phyloP scores from a whole-genome alignment of 2,888 invertebrate genomes.

The Rhamphomyia laevipes region DNA sequence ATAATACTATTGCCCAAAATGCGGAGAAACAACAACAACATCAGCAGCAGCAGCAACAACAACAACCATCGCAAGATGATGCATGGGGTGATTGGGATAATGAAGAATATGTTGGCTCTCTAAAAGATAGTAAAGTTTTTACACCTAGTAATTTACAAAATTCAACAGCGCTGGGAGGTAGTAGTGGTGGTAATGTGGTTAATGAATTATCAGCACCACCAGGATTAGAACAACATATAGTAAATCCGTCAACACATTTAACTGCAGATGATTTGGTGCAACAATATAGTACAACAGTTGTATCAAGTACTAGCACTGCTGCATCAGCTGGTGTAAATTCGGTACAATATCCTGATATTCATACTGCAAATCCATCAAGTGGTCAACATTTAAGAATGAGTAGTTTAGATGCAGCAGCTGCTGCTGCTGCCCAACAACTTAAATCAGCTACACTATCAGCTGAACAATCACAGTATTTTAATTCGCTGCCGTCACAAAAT shows the following conservation, averaged over 20 bases:
- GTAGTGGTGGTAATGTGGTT: conserved; percentile 11
- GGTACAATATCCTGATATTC: conserved; percentile 30
- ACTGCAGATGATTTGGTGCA: conserved; percentile 25
- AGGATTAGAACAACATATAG: conserved; percentile 37
- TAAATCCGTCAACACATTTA: conserved; percentile 24
- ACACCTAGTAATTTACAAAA: conserved; percentile 50
- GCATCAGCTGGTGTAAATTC: conserved; percentile 26
- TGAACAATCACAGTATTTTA: conserved; percentile 53
- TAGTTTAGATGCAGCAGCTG: conserved; percentile 12
- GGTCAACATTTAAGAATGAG: conserved; percentile 19
- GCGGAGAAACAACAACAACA: conserved; percentile 31
- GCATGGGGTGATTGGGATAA: conserved; percentile 70
- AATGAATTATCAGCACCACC: conserved; percentile 37
- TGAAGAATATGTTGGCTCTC: conserved; percentile 89
- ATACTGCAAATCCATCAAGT: conserved; percentile 35
- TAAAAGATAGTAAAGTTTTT: conserved; percentile 89
- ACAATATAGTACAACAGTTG: conserved; percentile 25
- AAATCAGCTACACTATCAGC: conserved; percentile 46
- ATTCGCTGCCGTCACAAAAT: conserved; percentile 35
- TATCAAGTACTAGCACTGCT: conserved; percentile 25
- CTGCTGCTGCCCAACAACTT: conserved; percentile 38
- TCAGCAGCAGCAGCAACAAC: conserved; percentile 28
- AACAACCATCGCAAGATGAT: conserved; percentile 31
- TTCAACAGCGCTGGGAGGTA: conserved; percentile 26
- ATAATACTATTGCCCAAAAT: conserved; percentile 40